Conservation (phyloP, 2,113 vertebrate species). For the Tylochromis polylepis region DNA sequence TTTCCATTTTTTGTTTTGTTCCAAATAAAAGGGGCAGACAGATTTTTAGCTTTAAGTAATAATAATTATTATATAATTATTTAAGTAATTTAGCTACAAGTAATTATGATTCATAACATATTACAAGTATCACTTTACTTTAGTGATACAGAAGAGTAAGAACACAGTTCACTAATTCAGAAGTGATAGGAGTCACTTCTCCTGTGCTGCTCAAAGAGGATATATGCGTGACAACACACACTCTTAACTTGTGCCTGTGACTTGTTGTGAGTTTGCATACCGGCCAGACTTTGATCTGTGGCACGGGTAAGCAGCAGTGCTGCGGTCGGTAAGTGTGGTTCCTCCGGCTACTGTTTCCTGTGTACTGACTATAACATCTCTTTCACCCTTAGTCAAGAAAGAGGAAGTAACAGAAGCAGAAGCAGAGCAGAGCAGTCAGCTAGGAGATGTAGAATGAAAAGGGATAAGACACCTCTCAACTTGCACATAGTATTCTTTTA, state of each 20-base stretch:
- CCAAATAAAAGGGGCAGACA: neutral
- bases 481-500: neutral
- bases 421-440: neutral
- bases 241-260: neutral
- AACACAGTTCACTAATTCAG: neutral
- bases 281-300: conserved; percentile 17
- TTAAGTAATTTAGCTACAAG: too few relatives aligned
- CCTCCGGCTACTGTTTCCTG: conserved; percentile 49
- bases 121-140: neutral
- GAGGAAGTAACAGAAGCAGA: conserved; percentile 53
- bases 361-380: conserved; percentile 15
- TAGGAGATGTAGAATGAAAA: neutral
- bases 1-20: neutral
- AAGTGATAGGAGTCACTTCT: neutral
- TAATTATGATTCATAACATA: neutral
- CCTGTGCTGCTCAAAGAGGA: neutral
- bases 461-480: neutral
- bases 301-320: neutral
- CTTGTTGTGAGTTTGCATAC: conserved; percentile 31
- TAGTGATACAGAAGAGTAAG: neutral
- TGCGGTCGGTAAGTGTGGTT: neutral
- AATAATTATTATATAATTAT: too few relatives aligned
- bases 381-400: conserved; percentile 22
- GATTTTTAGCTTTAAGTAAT: neutral
- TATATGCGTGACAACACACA: neutral